Evolutionary conservation across 1,140 invertebrate species (phyloP).

Genomic region (Maniola jurtina): DNA sequence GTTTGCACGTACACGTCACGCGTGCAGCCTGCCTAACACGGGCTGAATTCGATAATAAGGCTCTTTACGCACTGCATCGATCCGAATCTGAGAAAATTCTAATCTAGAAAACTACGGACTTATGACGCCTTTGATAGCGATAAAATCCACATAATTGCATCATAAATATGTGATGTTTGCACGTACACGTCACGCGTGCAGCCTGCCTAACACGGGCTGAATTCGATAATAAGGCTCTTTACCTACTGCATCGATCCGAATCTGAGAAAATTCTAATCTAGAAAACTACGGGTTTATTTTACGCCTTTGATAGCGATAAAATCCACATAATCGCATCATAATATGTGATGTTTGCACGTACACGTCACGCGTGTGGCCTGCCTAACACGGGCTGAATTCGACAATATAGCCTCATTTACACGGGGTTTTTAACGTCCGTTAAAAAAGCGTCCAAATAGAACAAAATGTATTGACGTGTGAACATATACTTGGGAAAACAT

Average conservation of each 20-base stretch:
- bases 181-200: slow-evolving; percentile 23
- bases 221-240: not conserved
- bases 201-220: slow-evolving; percentile 15
- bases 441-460: too few relatives aligned
- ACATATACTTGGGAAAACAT: too few relatives aligned
- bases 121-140: slow-evolving; percentile 18
- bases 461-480: too few relatives aligned
- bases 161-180: slow-evolving; percentile 27
- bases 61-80: too few relatives aligned
- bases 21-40: slow-evolving; percentile 20
- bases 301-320: slow-evolving; percentile 21
- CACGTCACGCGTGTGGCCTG: slow-evolving; percentile 23
- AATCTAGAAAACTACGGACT: not conserved
- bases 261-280: too few relatives aligned
- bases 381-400: slow-evolving; percentile 7
- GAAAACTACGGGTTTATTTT: slow-evolving; percentile 6
- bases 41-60: not conserved
- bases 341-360: slow-evolving; percentile 24
- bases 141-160: slow-evolving; percentile 25
- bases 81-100: too few relatives aligned
- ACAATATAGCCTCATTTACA: too few relatives aligned
- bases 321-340: slow-evolving; percentile 25
- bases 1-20: slow-evolving; percentile 23
- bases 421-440: too few relatives aligned
- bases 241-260: too few relatives aligned